These are phyloP conservation scores for Paracyclopina nana DNA, from an alignment of 1,140 invertebrate genomes.

Conservation along the genomic window DNA sequence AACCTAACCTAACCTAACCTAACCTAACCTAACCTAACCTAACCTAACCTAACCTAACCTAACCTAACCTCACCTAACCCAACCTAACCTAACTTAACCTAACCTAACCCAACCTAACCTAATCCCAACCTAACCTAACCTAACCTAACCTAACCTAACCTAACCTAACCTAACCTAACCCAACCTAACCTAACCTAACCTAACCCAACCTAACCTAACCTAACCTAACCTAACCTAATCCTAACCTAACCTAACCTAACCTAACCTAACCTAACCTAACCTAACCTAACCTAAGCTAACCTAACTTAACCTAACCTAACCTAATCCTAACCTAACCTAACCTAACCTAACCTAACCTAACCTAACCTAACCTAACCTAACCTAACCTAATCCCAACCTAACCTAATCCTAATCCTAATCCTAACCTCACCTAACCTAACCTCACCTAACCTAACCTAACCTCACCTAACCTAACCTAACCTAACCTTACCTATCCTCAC, in stretches of 20 bases:
- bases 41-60: slow-evolving; percentile 21
- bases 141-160: slow-evolving; percentile 20
- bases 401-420: slow-evolving; percentile 18
- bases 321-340: too few relatives aligned
- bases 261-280: slow-evolving; percentile 20
- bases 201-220: slow-evolving; percentile 20
- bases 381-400: too few relatives aligned
- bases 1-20: too few relatives aligned
- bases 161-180: slow-evolving; percentile 20
- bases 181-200: slow-evolving; percentile 20
- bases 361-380: slow-evolving; percentile 17
- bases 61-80: slow-evolving; percentile 18
- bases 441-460: slow-evolving; percentile 14
- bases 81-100: slow-evolving; percentile 20
- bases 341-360: slow-evolving; percentile 19
- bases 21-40: slow-evolving; percentile 20
- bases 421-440: slow-evolving; percentile 17
- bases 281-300: slow-evolving; percentile 19
- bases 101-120: slow-evolving; percentile 19
- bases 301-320: slow-evolving; percentile 19
- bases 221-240: too few relatives aligned
- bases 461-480: slow-evolving; percentile 16
- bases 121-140: too few relatives aligned
- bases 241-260: slow-evolving; percentile 20
- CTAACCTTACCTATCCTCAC: slow-evolving; percentile 17